A percentile compares a stretch with the other conserved stretches of the same genome.
These are phyloP conservation scores for Synergus umbraculus DNA, from an alignment of 2,888 invertebrate genomes.

Conservation along the genomic window DNA sequence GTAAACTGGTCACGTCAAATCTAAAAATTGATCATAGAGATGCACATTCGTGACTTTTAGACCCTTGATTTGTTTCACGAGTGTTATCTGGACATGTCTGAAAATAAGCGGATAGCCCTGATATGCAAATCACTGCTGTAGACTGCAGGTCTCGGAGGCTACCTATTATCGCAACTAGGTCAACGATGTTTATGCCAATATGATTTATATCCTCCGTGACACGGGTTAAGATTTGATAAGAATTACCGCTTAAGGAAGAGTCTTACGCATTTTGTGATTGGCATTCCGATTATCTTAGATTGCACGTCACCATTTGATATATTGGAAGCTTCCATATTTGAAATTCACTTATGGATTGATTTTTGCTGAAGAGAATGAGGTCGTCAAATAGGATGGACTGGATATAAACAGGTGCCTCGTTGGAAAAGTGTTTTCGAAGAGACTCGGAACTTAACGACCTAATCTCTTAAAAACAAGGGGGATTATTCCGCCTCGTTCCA, in stretches of 20 bases:
- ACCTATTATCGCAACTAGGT: slow-evolving; percentile 63
- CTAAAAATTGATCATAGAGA: neutral
- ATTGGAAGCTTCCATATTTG: neutral
- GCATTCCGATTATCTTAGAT: neutral
- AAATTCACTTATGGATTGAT: neutral
- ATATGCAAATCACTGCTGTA: slow-evolving; percentile 61
- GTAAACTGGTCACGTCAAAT: neutral
- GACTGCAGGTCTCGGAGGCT: slow-evolving; percentile 50
- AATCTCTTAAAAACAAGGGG: slow-evolving; percentile 70
- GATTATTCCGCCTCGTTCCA: slow-evolving; percentile 70
- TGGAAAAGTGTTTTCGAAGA: slow-evolving; percentile 43
- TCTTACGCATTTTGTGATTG: neutral
- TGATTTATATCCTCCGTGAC: slow-evolving; percentile 47
- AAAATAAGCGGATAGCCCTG: slow-evolving; percentile 47
- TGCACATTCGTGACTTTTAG: slow-evolving; percentile 50
- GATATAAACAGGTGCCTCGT: slow-evolving; percentile 33
- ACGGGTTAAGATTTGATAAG: neutral
- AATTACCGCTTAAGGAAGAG: slow-evolving; percentile 13
- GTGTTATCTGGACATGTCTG: slow-evolving; percentile 42
- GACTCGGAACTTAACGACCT: slow-evolving; percentile 59
- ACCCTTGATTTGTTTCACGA: slow-evolving; percentile 51
- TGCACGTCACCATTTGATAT: neutral
- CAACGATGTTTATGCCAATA: slow-evolving; percentile 58
- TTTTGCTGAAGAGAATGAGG: slow-evolving; percentile 9
- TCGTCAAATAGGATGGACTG: slow-evolving; percentile 13